Conservation (phyloP, 1,140 invertebrate species). For the Phenacoccus solenopsis region DNA sequence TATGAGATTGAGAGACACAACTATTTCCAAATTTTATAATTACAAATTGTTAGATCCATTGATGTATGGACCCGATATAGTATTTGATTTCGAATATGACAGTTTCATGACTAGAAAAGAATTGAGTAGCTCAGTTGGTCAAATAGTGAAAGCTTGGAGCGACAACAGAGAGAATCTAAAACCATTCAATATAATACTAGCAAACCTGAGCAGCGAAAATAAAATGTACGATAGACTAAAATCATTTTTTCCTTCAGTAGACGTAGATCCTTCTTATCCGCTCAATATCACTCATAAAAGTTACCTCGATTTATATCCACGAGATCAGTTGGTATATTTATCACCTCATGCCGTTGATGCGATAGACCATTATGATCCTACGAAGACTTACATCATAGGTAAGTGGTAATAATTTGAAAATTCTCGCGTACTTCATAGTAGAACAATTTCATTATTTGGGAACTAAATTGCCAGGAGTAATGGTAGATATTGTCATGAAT, state of each 20-base stretch:
- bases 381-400: conserved; percentile 76
- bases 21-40: conserved; percentile 23
- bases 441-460: too few species aligned
- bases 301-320: conserved; percentile 75
- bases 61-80: conserved; percentile 54
- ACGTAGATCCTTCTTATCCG: conserved; percentile 52
- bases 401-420: too few species aligned
- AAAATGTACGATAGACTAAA: conserved; percentile 41
- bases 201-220: conserved; percentile 46
- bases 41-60: conserved; percentile 37
- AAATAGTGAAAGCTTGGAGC: conserved; percentile 53
- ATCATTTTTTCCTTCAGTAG: conserved; percentile 50
- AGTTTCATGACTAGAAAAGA: conserved; percentile 56
- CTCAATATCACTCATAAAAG: conserved; percentile 53
- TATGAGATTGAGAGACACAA: conserved; percentile 23
- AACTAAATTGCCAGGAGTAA: not conserved
- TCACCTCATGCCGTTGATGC: conserved; percentile 63
- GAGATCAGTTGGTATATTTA: conserved; percentile 68
- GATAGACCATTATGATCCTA: conserved; percentile 52
- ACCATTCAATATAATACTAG: conserved; percentile 64
- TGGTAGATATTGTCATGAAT: conserved; percentile 26
- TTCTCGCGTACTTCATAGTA: too few species aligned
- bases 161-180: conserved; percentile 53
- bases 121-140: conserved; percentile 54
- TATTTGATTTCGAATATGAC: conserved; percentile 71